Evolutionary conservation across 2,113 vertebrate genomes (phyloP), one percentile per base, ranked within the genome.

Genomic region (Lophura nycthemera): DNA sequence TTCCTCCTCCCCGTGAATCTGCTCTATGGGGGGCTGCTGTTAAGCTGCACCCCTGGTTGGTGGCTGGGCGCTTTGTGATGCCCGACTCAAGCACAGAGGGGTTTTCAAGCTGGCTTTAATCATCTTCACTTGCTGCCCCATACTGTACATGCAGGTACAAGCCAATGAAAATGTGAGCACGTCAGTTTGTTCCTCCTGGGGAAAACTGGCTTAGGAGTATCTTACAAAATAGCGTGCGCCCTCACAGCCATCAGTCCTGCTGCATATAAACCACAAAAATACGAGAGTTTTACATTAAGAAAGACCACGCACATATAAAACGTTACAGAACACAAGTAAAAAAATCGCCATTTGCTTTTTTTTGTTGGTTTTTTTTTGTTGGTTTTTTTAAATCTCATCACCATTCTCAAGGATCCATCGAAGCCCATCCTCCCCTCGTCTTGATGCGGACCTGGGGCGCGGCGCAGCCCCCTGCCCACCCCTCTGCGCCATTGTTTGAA

Each of bases 261-360:
- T 98, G 98, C 99, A 96, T 98, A 98, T 98, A 99, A 99, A 99
- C 98, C 98, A 98, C 99, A 98, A 98, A 98, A 98, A 98, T 98
- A 98, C 98, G 97, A 98, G 98, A 97, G 95, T 98, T 98, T 97
- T 97, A 99, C 98, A 98, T 98, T 98, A 98, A 98, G 98, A 99
- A 99, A 99, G 99, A 99, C 97, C 98, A 98, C 98, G 96, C 98
- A 99, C 98, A 98, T 98, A 99, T 97, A 99, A 99, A 99, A 99
- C 98, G 95, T 97, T 98, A 98, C 98, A 98, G 98, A 98, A 98
- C 98, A 98, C 98, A 96, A 97, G 98, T 99, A 99, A 85, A 99
- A 19, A 99, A 99, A 99, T 98, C 36, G 90, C 97, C 91, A 54
- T 96, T 96, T 95, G 84, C 95, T 95, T 94, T 81, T 93, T 93